Conservation (phyloP, 92 coral and sea anemone genomes). For the Parazoanthus swiftii region DNA sequence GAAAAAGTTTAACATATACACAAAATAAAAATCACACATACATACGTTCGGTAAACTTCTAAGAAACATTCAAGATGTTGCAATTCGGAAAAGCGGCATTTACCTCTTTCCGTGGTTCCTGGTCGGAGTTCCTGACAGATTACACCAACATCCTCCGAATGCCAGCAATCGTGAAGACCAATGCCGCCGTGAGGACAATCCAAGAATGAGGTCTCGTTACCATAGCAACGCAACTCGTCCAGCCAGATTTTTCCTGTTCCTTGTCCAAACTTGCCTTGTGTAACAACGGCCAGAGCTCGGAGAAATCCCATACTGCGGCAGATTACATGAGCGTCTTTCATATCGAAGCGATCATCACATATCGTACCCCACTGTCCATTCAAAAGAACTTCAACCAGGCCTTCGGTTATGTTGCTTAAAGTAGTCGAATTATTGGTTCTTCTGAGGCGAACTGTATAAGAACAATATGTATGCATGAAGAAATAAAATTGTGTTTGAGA, state of each 20-base stretch:
- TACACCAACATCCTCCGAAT: conserved; percentile 16
- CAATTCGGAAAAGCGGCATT: no score
- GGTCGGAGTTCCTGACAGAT: not conserved
- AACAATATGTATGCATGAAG: not conserved
- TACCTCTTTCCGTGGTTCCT: conserved; percentile 6
- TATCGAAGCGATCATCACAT: conserved; percentile 25
- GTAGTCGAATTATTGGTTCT: not conserved
- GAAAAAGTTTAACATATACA: no score
- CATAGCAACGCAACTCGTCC: conserved; percentile 1
- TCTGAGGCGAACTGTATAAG: conserved; percentile 20
- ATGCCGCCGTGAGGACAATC: conserved; percentile 3
- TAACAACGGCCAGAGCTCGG: not conserved
- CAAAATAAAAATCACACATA: no score
- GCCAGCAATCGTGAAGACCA: not conserved
- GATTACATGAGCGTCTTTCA: conserved; percentile 4
- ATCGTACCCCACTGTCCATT: conserved; percentile 33
- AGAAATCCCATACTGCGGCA: conserved; percentile 24
- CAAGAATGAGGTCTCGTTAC: conserved; percentile 12
- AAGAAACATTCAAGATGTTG: not conserved
- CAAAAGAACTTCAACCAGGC: conserved; percentile 6
- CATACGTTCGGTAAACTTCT: no score
- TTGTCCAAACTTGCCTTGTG: not conserved
- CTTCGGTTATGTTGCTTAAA: conserved; percentile 12
- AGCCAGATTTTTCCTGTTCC: conserved; percentile 26
- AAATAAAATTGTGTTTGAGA: no score